Conservation (phyloP, 2,888 invertebrate genomes). For the Catocala sponsa region DNA sequence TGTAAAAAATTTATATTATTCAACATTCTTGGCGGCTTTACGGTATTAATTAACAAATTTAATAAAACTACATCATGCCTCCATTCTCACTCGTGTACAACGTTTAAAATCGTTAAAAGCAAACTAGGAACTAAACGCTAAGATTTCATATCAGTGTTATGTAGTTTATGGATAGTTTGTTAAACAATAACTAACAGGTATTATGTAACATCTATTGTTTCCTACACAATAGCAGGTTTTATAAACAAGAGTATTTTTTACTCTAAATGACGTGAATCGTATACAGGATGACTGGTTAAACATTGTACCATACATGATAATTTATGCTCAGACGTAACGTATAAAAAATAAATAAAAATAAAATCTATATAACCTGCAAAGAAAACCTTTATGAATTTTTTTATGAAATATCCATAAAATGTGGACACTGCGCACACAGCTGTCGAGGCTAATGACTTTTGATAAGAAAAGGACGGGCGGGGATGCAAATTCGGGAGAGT, state of each 20-base stretch:
- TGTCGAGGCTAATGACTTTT: no score
- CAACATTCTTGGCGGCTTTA: conserved; percentile 28
- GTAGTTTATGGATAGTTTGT: conserved; percentile 23
- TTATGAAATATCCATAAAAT: no score
- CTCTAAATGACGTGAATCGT: conserved; percentile 12
- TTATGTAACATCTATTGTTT: conserved; percentile 56
- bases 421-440: no score
- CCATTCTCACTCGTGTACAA: conserved; percentile 20
- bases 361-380: no score
- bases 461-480: no score
- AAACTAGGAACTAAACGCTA: conserved; percentile 30
- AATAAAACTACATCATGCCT: conserved; percentile 18
- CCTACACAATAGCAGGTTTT: conserved; percentile 48
- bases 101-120: conserved; percentile 27
- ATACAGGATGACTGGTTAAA: no score
- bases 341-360: no score
- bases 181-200: conserved; percentile 42
- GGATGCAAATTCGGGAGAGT: no score
- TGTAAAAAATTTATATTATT: conserved; percentile 47
- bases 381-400: no score
- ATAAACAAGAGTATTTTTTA: conserved; percentile 31
- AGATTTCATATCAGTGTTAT: conserved; percentile 18
- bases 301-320: no score
- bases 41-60: neutral
- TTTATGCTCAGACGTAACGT: no score